Percentiles rank a stretch among this genome's conserved stretches.
These are phyloP conservation scores for Ophthalmolycus amberensis DNA, from an alignment of 2,113 vertebrate genomes.

Conservation along the genomic window DNA sequence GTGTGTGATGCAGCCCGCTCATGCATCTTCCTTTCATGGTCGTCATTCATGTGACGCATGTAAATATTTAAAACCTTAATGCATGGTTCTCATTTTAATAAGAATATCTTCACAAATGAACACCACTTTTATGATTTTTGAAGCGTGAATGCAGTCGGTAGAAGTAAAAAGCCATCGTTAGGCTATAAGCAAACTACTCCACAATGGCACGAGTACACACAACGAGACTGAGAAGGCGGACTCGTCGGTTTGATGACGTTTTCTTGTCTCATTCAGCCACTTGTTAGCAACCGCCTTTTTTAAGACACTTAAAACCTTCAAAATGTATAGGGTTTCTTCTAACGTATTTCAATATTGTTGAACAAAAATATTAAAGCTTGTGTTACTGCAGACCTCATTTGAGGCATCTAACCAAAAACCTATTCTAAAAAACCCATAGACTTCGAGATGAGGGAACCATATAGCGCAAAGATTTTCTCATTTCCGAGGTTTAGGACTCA, in stretches of 20 bases:
- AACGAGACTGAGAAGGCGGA: too few relatives aligned
- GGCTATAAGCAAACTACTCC: too few relatives aligned
- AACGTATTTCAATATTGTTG: not conserved
- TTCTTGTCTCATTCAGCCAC: too few relatives aligned
- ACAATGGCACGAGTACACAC: too few relatives aligned
- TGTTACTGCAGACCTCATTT: not conserved
- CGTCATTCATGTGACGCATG: not conserved
- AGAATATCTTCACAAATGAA: not conserved
- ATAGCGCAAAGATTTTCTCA: not conserved
- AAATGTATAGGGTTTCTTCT: not conserved
- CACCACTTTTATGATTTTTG: not conserved
- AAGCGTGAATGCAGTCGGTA: too few relatives aligned
- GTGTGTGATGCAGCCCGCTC: not conserved
- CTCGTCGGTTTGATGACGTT: too few relatives aligned
- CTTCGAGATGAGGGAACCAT: not conserved
- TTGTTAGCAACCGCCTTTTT: too few relatives aligned
- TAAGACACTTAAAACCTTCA: too few relatives aligned
- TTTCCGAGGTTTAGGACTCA: not conserved
- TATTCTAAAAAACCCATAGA: not conserved
- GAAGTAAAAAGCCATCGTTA: too few relatives aligned
- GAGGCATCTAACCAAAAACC: not conserved
- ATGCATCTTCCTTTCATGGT: not conserved
- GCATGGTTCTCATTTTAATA: not conserved
- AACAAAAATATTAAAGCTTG: not conserved
- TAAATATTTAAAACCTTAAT: slow-evolving; percentile 1